Conservation (phyloP, 2,113 vertebrate genomes). For the Procavia capensis region DNA sequence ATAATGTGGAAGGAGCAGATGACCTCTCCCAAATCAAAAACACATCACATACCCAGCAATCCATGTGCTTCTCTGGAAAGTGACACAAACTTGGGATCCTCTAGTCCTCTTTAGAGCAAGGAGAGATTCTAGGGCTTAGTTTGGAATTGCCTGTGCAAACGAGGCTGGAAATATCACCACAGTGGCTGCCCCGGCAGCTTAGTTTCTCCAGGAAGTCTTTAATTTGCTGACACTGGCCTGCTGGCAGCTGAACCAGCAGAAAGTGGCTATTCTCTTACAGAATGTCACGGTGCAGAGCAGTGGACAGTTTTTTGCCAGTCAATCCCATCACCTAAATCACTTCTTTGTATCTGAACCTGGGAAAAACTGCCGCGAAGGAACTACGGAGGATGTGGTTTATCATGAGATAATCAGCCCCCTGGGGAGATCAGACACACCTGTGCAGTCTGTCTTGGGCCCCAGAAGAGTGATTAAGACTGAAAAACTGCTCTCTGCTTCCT, state of each 20-base stretch:
- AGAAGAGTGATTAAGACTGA: slow-evolving; percentile 70
- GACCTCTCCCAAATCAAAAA: background rate
- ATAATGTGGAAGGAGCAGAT: background rate
- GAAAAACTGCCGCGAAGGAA: slow-evolving; percentile 53
- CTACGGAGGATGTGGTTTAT: slow-evolving; percentile 87
- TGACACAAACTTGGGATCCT: background rate
- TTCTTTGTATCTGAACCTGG: slow-evolving; percentile 83
- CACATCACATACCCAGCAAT: background rate
- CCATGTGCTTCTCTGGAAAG: background rate
- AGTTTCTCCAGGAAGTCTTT: background rate
- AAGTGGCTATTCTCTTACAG: slow-evolving; percentile 49
- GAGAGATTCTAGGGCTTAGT: background rate
- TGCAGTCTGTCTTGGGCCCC: slow-evolving; percentile 66
- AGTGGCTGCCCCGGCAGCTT: background rate
- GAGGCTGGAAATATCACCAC: background rate
- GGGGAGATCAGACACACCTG: slow-evolving; percentile 85
- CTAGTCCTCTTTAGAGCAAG: background rate
- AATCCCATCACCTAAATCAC: slow-evolving; percentile 81
- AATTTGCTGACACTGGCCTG: background rate
- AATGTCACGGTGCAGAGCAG: slow-evolving; percentile 31
- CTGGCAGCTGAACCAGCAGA: background rate
- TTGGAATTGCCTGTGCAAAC: background rate
- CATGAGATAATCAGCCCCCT: slow-evolving; percentile 82
- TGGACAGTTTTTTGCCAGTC: slow-evolving; percentile 77
- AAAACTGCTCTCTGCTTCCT: slow-evolving; percentile 34